Evolutionary conservation across 2,888 invertebrate species (phyloP), one percentile per base, ranked within the genome.

Genomic region (Leptopterna dolabrata): DNA sequence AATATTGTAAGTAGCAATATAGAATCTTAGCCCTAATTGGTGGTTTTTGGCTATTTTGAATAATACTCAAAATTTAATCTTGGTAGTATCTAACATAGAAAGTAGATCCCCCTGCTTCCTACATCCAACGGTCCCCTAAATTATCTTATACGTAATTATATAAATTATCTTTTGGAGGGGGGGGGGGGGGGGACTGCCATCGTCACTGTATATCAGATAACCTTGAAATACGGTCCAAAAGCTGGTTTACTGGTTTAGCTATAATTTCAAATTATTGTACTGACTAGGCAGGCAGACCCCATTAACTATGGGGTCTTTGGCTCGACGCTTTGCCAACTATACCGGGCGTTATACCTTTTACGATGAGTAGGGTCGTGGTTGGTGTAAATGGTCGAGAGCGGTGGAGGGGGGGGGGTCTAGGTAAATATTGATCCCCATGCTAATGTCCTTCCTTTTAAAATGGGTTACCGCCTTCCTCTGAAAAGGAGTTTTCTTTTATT

Each of bases 391-490:
- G 55, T 6, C 3, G 11, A 55, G 55, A 29, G 36, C 14, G 24
- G 19, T 7, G 24, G 55, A 7, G 55, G 55, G 63, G 11, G 24
- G 63, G 63, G 24, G 4, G 63, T 63, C 73, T 41, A 73, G 73
- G 73, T 73, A 73, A 73, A 73, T 73, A 73, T 73, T 73, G 73
- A 73, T 73, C 73, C 36, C 19, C 73, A 73, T 41, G 73, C 73
- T 73, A 73, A 73, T 73, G 73, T 73, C 73, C 36, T 73, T 36
- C 73, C 73, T 73, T 36, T 73, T 73, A 36, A 73, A 73, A 73
- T 73, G 16, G 73, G 73, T 73, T 73, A 19, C 73, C 73, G 36
- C 73, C 63, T 63, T 11, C 63, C 63, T 4, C 2, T 9, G 4
- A 63, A 63, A 13, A 19, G 19, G n/a, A 24, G 63, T 36, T 7